Conservation (phyloP, 1,140 invertebrate genomes). For the Laupala kohalensis region DNA sequence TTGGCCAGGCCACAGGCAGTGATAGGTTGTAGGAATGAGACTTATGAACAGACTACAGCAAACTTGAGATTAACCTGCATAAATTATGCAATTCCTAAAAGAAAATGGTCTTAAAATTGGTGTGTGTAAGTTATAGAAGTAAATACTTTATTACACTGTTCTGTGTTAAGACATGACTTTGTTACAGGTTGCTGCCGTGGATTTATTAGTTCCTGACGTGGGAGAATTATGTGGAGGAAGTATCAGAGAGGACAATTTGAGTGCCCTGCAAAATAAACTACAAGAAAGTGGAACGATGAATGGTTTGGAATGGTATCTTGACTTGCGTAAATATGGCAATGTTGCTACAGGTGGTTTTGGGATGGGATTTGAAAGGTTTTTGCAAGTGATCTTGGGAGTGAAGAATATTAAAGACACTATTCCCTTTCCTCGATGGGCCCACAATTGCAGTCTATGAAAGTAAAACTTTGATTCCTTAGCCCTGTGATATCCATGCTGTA, state of each 20-base stretch:
- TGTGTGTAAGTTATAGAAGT: too few species aligned
- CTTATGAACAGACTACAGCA: too few species aligned
- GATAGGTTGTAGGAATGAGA: too few species aligned
- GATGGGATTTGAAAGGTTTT: constrained; percentile 83
- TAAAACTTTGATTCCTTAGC: too few species aligned
- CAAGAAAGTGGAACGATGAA: constrained; percentile 21
- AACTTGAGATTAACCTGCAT: too few species aligned
- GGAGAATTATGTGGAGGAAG: constrained; percentile 91
- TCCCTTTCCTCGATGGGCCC: constrained; percentile 87
- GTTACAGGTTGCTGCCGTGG: constrained; percentile 62
- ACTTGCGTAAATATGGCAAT: constrained; percentile 77
- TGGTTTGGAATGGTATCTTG: constrained; percentile 77
- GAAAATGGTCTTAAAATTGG: too few species aligned
- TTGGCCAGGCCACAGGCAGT: too few species aligned
- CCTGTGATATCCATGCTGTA: too few species aligned
- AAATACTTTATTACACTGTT: too few species aligned
- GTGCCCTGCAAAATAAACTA: constrained; percentile 39
- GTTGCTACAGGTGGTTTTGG: constrained; percentile 88
- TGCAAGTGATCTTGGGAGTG: constrained; percentile 69
- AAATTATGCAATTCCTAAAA: too few species aligned
- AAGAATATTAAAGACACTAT: constrained; percentile 85
- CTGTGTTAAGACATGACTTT: not conserved
- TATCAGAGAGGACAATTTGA: constrained; percentile 71
- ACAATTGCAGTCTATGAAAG: constrained; percentile 66
- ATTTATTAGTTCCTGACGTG: constrained; percentile 72